Percentiles rank a stretch among this genome's conserved stretches.
These are phyloP conservation scores for Ceramica pisi DNA, from an alignment of 2,888 invertebrate species.

Conservation along the genomic window DNA sequence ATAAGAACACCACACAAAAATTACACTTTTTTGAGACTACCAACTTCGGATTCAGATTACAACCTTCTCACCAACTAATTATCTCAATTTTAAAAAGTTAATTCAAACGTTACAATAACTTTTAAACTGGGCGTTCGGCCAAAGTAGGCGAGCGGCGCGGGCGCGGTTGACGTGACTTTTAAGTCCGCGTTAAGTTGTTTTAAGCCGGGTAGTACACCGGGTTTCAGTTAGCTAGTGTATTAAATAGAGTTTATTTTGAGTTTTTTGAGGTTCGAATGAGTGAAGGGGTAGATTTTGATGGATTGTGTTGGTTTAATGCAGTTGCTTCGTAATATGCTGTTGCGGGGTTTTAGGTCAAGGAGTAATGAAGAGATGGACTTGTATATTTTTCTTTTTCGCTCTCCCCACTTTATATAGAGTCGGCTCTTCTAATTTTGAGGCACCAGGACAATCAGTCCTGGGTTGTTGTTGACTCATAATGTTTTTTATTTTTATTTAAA, in stretches of 20 bases:
- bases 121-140: slow-evolving; percentile 50
- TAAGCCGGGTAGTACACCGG: slow-evolving; percentile 59
- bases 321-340: background rate
- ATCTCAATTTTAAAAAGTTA: slow-evolving; percentile 61
- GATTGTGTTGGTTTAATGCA: background rate
- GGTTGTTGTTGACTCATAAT: no score
- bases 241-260: slow-evolving; percentile 39
- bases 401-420: no score
- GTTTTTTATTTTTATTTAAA: no score
- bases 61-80: slow-evolving; percentile 40
- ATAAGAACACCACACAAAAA: background rate
- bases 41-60: background rate
- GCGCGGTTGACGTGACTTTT: slow-evolving; percentile 57
- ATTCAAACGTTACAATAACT: slow-evolving; percentile 45
- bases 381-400: background rate
- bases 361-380: background rate
- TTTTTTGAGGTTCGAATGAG: slow-evolving; percentile 5
- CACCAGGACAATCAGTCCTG: no score
- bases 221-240: slow-evolving; percentile 40
- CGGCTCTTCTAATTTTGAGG: no score
- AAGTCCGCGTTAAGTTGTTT: slow-evolving; percentile 64
- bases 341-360: background rate
- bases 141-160: slow-evolving; percentile 36
- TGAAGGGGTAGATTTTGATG: slow-evolving; percentile 1
- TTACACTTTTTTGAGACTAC: background rate